Conservation (phyloP, 2,797 vertebrate genomes). For the Sternotherus odoratus region DNA sequence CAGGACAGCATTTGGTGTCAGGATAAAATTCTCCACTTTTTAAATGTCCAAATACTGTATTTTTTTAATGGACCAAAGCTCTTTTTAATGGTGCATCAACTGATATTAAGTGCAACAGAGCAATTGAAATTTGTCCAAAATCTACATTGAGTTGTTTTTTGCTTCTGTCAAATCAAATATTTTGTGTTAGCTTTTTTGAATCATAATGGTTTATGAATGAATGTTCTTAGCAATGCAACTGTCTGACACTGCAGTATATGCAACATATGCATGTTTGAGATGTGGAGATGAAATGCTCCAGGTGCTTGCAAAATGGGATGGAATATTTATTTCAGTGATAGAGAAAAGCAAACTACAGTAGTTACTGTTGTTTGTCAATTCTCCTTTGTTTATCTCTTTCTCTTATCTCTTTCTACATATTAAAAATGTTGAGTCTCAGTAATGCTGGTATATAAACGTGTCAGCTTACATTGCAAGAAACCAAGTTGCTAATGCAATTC, state of each 20-base stretch:
- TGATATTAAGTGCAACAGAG: neutral
- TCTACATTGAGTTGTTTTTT: neutral
- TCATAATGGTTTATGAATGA: neutral
- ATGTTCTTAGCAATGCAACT: neutral
- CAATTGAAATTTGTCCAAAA: neutral
- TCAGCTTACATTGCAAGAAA: neutral
- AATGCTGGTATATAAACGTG: neutral
- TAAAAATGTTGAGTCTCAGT: neutral
- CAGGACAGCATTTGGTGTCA: neutral
- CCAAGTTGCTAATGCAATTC: neutral
- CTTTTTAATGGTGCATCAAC: neutral
- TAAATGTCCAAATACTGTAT: neutral
- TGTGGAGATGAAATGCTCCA: neutral
- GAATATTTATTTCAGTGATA: neutral
- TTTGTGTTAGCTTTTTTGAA: neutral
- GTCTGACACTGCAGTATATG: neutral
- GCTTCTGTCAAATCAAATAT: neutral
- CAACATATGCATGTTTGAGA: rapidly evolving
- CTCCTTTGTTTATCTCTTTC: neutral
- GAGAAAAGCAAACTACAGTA: slow-evolving; percentile 4
- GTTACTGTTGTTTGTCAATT: neutral
- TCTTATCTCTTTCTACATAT: neutral
- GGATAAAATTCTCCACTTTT: neutral
- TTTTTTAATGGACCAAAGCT: neutral
- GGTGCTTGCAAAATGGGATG: slow-evolving; percentile 24